phyloP scores from a whole-genome alignment of 2,113 vertebrate genomes.

The Oncorhynchus keta region DNA sequence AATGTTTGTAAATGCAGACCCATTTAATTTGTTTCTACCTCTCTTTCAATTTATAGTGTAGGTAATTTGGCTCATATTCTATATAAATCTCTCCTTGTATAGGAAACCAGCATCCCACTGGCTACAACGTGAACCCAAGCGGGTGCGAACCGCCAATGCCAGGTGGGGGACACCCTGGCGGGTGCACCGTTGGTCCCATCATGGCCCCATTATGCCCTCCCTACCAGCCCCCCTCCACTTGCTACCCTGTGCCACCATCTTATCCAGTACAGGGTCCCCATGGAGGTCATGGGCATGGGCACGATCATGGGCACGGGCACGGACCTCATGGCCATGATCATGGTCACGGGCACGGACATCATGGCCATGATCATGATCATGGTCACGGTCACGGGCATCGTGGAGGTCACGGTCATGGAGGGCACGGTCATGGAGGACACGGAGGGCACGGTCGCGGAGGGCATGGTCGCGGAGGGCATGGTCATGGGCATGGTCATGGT shows the following conservation, averaged over 20 bases:
- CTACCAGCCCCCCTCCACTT: neutral
- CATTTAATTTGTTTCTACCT: neutral
- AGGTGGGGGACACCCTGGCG: neutral
- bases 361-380: neutral
- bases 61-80: neutral
- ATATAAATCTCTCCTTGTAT: neutral
- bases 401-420: conserved; percentile 2
- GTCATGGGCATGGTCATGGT: neutral
- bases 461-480: neutral
- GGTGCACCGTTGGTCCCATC: neutral
- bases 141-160: neutral
- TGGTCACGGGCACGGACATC: neutral
- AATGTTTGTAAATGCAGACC: conserved; percentile 3
- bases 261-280: neutral
- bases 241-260: neutral
- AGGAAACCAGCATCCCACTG: conserved; percentile 16
- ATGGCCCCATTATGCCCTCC: conserved; percentile 6
- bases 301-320: neutral
- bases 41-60: neutral
- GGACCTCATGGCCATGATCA: neutral
- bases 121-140: neutral
- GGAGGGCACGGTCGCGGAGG: conserved; percentile 14
- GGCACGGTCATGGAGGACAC: neutral
- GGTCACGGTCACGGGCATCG: neutral
- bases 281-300: neutral